Evolutionary conservation across 2,113 vertebrate species (phyloP).

Genomic region (Rhinogobius similis): DNA sequence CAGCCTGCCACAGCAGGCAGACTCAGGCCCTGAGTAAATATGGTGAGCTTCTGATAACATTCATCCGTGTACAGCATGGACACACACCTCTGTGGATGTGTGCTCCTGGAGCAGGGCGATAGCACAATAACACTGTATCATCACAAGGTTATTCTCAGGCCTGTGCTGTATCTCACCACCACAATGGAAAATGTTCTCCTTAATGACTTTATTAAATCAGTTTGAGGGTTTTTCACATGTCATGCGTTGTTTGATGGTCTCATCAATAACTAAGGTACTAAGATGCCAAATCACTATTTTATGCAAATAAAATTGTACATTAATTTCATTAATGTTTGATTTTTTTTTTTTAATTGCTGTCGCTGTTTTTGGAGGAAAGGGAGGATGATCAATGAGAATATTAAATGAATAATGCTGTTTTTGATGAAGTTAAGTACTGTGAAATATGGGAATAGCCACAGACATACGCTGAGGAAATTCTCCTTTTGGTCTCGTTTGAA

Average conservation of each 20-base stretch:
- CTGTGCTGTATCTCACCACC: background rate
- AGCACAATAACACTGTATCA: constrained; percentile 25
- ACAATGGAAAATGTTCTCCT: background rate
- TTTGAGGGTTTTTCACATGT: too few species aligned
- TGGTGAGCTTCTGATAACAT: constrained; percentile 68
- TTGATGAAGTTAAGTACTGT: background rate
- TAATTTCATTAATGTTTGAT: too few species aligned
- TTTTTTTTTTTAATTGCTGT: too few species aligned
- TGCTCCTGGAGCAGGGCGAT: constrained; percentile 35
- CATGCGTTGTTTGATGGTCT: too few species aligned
- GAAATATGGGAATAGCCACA: background rate
- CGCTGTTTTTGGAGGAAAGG: too few species aligned
- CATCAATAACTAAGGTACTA: too few species aligned
- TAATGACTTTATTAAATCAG: background rate
- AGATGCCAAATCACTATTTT: too few species aligned
- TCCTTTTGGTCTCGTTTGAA: constrained; percentile 2
- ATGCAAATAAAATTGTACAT: too few species aligned
- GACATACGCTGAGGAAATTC: background rate
- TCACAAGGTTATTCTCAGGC: constrained; percentile 4
- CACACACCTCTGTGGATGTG: constrained; percentile 29
- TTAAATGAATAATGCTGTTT: background rate
- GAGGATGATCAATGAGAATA: too few species aligned
- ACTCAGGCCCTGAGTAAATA: constrained; percentile 68
- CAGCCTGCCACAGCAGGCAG: constrained; percentile 62
- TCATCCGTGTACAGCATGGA: constrained; percentile 57